These are phyloP conservation scores for Hypolimnas misippus DNA, from an alignment of 2,888 invertebrate species.

Conservation along the genomic window DNA sequence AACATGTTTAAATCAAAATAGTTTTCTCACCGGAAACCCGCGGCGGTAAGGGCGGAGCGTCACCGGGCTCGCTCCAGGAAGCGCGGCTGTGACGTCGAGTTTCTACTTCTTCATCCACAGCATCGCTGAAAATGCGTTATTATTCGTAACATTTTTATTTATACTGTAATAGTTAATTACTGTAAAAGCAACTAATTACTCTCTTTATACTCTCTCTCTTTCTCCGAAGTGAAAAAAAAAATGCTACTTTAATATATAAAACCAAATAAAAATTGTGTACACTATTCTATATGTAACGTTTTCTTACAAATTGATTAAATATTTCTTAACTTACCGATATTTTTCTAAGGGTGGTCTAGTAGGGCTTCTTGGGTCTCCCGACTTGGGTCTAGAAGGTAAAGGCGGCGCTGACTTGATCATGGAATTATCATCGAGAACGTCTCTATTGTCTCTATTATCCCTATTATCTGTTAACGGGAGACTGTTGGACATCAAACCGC, in stretches of 20 bases:
- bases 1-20: too few relatives aligned
- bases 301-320: too few relatives aligned
- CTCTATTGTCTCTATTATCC: slow-evolving; percentile 51
- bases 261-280: too few relatives aligned
- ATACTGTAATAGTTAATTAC: too few relatives aligned
- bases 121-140: slow-evolving; percentile 15
- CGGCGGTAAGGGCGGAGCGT: slow-evolving; percentile 92
- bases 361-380: slow-evolving; percentile 74
- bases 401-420: slow-evolving; percentile 75
- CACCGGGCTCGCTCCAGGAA: slow-evolving; percentile 78
- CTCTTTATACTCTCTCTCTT: too few relatives aligned
- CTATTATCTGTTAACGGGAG: slow-evolving; percentile 58
- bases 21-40: slow-evolving; percentile 86
- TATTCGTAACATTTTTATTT: too few relatives aligned
- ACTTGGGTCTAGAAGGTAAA: slow-evolving; percentile 67
- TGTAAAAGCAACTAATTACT: too few relatives aligned
- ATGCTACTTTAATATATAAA: too few relatives aligned
- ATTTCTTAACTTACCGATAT: too few relatives aligned
- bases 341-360: slow-evolving; percentile 63
- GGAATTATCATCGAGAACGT: slow-evolving; percentile 50
- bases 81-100: slow-evolving; percentile 79
- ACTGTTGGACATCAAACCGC: slow-evolving; percentile 69
- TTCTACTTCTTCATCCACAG: slow-evolving; percentile 83
- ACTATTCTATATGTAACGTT: too few relatives aligned
- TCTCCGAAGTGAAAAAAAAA: too few relatives aligned